Evolutionary conservation across 1,140 invertebrate species (phyloP).

Genomic region (Caenorhabditis inopinata): DNA sequence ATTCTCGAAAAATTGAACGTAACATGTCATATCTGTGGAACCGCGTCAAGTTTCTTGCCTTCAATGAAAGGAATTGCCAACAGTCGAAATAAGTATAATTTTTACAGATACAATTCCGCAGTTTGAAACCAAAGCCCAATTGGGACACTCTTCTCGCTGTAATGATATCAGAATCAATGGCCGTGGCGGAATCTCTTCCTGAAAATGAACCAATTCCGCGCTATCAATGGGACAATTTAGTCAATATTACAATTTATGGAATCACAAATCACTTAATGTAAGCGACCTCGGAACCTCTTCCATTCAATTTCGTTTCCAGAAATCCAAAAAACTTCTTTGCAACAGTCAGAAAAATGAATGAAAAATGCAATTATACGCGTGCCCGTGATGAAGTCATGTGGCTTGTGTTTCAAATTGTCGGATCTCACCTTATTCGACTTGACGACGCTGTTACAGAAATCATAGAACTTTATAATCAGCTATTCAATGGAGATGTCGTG

Average conservation of each 20-base stretch:
- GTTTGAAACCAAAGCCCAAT: background rate
- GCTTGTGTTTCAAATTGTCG: constrained; percentile 43
- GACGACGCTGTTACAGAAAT: constrained; percentile 6
- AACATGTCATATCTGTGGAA: too few relatives aligned
- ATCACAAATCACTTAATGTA: background rate
- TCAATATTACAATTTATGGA: constrained; percentile 13
- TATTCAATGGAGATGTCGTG: background rate
- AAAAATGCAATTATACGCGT: constrained; percentile 33
- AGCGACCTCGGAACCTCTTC: background rate
- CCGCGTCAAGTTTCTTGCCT: too few relatives aligned
- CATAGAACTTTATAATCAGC: background rate
- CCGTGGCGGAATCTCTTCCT: constrained; percentile 23
- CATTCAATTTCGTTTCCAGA: background rate
- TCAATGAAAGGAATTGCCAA: too few relatives aligned
- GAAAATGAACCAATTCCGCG: constrained; percentile 37
- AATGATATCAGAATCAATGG: constrained; percentile 40
- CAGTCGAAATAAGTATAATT: too few relatives aligned
- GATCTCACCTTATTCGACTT: background rate
- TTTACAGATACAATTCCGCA: too few relatives aligned
- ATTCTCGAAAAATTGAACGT: background rate
- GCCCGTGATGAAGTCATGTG: constrained; percentile 48
- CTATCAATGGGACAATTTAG: constrained; percentile 41
- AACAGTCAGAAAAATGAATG: constrained; percentile 11
- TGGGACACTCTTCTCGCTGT: constrained; percentile 34
- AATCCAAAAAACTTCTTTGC: constrained; percentile 12